phyloP scores from a whole-genome alignment of 2,113 vertebrate genomes.

The Bombycilla garrulus region DNA sequence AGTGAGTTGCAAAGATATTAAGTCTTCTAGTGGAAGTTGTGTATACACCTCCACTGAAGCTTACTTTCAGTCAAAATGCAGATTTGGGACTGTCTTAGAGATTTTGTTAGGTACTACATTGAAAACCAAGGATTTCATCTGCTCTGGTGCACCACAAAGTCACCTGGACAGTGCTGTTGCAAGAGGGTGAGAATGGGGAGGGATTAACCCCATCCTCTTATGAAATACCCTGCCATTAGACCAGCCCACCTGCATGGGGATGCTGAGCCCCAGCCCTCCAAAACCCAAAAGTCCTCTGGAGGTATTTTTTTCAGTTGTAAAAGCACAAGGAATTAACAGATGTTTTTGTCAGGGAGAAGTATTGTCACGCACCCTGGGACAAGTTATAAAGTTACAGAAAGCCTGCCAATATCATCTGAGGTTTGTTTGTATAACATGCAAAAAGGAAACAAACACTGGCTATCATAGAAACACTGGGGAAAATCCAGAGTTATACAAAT shows the following conservation, averaged over 20 bases:
- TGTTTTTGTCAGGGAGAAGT: not conserved
- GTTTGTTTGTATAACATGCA: constrained; percentile 36
- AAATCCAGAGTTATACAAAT: constrained; percentile 49
- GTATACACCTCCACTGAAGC: not conserved
- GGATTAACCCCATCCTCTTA: not conserved
- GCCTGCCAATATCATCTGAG: constrained; percentile 17
- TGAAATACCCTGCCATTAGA: not conserved
- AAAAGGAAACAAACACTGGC: constrained; percentile 36
- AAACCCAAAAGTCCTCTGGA: not conserved
- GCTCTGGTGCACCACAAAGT: not conserved
- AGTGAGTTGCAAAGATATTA: not conserved
- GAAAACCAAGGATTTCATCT: not conserved
- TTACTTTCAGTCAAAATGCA: not conserved
- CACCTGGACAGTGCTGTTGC: not conserved
- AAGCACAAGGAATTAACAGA: not conserved
- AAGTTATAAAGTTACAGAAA: constrained; percentile 8
- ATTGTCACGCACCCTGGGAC: not conserved
- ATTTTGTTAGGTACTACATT: not conserved
- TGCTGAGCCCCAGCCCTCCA: not conserved
- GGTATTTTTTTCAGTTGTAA: not conserved
- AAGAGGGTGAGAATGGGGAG: not conserved
- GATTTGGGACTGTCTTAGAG: not conserved
- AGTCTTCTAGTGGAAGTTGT: not conserved
- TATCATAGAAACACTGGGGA: constrained; percentile 17
- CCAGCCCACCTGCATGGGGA: not conserved